A percentile compares a stretch with the other conserved stretches of the same genome.
Conservation (phyloP, 2,113 vertebrate genomes). For the Thryonomys swinderianus region DNA sequence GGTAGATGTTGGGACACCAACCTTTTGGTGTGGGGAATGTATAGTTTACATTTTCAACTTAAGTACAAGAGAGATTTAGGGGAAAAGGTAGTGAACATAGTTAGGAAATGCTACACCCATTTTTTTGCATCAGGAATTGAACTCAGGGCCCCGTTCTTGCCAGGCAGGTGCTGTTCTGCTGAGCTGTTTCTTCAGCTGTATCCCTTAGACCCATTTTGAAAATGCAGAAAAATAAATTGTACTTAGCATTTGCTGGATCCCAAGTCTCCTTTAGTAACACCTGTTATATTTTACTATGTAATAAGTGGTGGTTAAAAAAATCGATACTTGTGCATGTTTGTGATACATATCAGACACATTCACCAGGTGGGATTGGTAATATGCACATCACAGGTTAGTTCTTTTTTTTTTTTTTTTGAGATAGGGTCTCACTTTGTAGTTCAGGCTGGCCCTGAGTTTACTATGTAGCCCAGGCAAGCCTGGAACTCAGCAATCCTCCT, state of each 20-base stretch:
- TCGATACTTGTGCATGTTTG: neutral
- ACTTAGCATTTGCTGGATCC: neutral
- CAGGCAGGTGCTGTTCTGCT: too few species aligned
- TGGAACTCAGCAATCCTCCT: too few species aligned
- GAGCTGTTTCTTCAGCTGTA: too few species aligned
- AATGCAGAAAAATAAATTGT: neutral
- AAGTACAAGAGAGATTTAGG: constrained; percentile 11
- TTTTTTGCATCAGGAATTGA: too few species aligned
- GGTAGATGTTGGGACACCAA: neutral
- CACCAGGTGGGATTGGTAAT: neutral
- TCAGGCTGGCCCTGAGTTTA: too few species aligned
- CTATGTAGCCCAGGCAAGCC: too few species aligned
- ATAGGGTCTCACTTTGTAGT: too few species aligned
- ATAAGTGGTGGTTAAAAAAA: neutral
- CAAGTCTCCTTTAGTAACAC: neutral
- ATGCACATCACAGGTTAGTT: neutral
- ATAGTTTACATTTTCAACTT: neutral
- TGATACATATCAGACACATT: neutral
- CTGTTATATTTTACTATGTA: neutral
- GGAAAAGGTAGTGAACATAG: neutral
- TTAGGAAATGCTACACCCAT: neutral
- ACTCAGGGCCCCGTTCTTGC: too few species aligned
- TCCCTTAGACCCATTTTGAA: neutral
- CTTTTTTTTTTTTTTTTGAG: neutral
- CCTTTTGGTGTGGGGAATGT: neutral